Evolutionary conservation across 1,140 invertebrate genomes (phyloP).

Genomic region (Macrobrachium nipponense): DNA sequence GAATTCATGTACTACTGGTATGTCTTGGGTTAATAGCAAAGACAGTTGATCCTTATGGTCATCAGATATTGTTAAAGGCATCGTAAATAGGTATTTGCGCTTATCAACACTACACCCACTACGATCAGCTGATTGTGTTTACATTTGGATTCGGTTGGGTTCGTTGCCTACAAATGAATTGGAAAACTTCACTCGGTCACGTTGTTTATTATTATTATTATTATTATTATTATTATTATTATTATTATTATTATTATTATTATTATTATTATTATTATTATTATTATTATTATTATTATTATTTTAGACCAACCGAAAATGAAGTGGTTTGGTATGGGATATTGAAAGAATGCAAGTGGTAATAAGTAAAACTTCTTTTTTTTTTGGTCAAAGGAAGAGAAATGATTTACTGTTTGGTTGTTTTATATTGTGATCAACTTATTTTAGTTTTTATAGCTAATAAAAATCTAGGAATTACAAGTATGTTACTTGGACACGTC

Average conservation of each 20-base stretch:
- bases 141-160: neutral
- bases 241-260: too few relatives aligned
- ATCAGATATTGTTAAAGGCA: constrained; percentile 20
- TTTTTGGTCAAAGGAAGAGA: too few relatives aligned
- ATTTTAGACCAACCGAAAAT: neutral
- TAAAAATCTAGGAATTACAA: too few relatives aligned
- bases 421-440: too few relatives aligned
- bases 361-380: too few relatives aligned
- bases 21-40: constrained; percentile 23
- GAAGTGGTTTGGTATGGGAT: too few relatives aligned
- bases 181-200: neutral
- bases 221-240: too few relatives aligned
- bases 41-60: constrained; percentile 14
- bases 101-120: neutral
- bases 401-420: too few relatives aligned
- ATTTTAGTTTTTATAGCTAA: too few relatives aligned
- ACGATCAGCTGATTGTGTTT: constrained; percentile 50
- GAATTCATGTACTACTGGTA: constrained; percentile 30
- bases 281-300: neutral
- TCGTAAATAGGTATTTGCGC: neutral
- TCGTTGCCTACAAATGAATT: neutral
- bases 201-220: neutral
- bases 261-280: too few relatives aligned
- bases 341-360: too few relatives aligned
- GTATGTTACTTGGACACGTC: too few relatives aligned